Conservation (phyloP, 2,888 invertebrate species). For the Cryptocheilus praepositus region DNA sequence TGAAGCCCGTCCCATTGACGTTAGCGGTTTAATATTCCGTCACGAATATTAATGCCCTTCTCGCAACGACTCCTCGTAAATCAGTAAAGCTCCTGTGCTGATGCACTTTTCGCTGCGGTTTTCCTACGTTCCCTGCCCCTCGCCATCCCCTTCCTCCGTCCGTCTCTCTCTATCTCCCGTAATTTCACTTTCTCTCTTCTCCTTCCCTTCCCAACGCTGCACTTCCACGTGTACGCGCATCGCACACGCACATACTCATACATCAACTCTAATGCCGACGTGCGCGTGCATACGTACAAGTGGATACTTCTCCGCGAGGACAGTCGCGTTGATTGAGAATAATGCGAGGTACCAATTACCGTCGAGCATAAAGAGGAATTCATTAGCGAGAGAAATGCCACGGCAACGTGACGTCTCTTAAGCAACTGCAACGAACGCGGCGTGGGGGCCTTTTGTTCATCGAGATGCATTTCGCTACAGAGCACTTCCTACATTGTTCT, state of each 20-base stretch:
- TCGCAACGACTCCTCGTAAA: slow-evolving; percentile 52
- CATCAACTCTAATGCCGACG: not conserved
- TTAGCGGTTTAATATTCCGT: slow-evolving; percentile 59
- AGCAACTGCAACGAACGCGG: slow-evolving; percentile 24
- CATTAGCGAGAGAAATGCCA: slow-evolving; percentile 48
- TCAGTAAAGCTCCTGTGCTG: slow-evolving; percentile 47
- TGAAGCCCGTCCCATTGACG: slow-evolving; percentile 54
- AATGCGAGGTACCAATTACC: slow-evolving; percentile 59
- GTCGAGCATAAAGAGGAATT: slow-evolving; percentile 54
- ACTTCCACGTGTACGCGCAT: not conserved
- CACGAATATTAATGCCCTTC: slow-evolving; percentile 59
- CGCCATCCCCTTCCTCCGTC: slow-evolving; percentile 34
- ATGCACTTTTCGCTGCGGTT: slow-evolving; percentile 54
- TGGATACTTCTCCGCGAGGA: slow-evolving; percentile 32
- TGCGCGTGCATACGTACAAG: not conserved
- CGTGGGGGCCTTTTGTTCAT: slow-evolving; percentile 43
- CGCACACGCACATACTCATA: slow-evolving; percentile 1
- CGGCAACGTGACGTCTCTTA: slow-evolving; percentile 31
- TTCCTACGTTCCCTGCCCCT: slow-evolving; percentile 22
- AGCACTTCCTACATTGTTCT: slow-evolving; percentile 19
- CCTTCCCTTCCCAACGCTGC: not conserved
- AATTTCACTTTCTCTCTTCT: not conserved
- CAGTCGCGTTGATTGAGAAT: slow-evolving; percentile 55
- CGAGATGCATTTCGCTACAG: slow-evolving; percentile 31
- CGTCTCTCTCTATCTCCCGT: slow-evolving; percentile 10